A percentile compares a stretch with the other conserved stretches of the same genome.
phyloP scores from a whole-genome alignment of 2,888 invertebrate species.

The Ophion ellenae region DNA sequence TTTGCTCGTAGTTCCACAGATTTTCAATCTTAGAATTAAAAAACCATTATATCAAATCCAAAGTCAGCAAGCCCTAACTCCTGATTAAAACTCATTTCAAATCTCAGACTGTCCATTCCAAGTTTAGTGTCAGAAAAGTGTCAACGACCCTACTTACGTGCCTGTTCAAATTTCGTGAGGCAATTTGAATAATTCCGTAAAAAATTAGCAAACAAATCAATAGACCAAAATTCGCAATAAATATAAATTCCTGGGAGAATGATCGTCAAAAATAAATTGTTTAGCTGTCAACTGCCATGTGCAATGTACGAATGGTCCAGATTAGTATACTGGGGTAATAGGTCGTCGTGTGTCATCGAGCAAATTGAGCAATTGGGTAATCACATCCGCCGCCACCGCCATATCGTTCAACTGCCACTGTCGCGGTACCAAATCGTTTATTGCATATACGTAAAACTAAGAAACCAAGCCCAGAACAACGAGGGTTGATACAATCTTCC shows the following conservation, averaged over 20 bases:
- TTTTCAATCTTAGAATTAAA: not conserved
- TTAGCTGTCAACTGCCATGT: not conserved
- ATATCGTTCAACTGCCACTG: conserved; percentile 51
- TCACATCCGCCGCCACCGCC: conserved; percentile 63
- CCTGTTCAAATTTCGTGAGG: not conserved
- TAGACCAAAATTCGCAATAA: not conserved
- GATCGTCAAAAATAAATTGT: not conserved
- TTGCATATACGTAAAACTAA: conserved; percentile 6
- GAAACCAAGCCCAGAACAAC: conserved; percentile 39
- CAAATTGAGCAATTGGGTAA: conserved; percentile 57
- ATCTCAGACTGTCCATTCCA: not conserved
- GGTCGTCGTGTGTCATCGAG: conserved; percentile 13
- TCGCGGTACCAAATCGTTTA: conserved; percentile 34
- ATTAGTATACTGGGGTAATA: not conserved
- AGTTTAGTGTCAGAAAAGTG: not conserved
- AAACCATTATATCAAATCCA: not conserved
- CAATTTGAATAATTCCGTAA: not conserved
- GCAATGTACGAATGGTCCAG: conserved; percentile 6
- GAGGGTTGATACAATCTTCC: conserved; percentile 18
- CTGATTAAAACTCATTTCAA: not conserved
- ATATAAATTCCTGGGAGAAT: not conserved
- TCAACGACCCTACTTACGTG: not conserved
- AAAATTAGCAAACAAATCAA: not conserved
- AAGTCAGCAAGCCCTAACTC: not conserved
- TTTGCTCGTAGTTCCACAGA: not conserved